These are phyloP conservation scores for Eptesicus fuscus DNA, from an alignment of 2,113 vertebrate genomes.

Conservation along the genomic window DNA sequence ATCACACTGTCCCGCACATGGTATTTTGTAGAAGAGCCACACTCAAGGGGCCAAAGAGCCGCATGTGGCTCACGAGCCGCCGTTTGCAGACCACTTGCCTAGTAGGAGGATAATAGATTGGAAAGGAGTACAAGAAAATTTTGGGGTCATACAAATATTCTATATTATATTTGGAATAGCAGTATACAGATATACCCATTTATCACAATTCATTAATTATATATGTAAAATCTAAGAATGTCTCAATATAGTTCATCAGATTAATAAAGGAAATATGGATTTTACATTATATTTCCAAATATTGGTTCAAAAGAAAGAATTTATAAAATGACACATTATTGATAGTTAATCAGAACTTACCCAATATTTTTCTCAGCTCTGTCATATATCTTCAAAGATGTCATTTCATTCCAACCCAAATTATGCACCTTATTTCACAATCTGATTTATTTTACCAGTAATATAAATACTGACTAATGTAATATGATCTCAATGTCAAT, in stretches of 20 bases:
- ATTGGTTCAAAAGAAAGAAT: background rate
- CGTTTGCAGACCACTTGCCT: background rate
- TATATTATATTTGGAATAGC: background rate
- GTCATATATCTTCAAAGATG: background rate
- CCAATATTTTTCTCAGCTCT: background rate
- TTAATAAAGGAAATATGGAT: background rate
- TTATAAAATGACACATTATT: background rate
- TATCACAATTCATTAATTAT: background rate
- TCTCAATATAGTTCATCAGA: background rate
- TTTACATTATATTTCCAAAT: background rate
- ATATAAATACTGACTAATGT: background rate
- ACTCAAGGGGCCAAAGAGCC: no score
- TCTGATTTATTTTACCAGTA: background rate
- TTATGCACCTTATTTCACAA: background rate
- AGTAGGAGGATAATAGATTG: background rate
- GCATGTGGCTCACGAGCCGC: no score
- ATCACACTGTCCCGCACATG: no score
- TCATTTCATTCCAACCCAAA: background rate
- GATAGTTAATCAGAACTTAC: background rate
- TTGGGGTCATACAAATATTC: background rate
- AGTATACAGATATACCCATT: background rate
- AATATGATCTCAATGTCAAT: background rate
- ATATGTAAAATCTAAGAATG: background rate
- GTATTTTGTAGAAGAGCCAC: no score
- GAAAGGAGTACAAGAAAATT: background rate